Evolutionary conservation across 1,140 invertebrate species (phyloP), one percentile per base, ranked within the genome.

Genomic region (Eurytemora carolleeae): DNA sequence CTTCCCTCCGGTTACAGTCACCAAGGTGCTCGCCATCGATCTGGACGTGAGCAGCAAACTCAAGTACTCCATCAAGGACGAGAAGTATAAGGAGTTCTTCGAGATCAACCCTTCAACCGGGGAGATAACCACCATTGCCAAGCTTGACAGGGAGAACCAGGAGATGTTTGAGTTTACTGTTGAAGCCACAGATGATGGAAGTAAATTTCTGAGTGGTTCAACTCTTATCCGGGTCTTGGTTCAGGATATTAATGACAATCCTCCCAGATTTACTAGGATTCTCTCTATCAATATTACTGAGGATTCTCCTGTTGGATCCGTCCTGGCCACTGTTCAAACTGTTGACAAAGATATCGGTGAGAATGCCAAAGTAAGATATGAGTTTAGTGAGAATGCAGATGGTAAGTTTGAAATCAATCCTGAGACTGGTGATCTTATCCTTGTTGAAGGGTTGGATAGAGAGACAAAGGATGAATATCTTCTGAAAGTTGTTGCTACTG

Each of bases 231-330:
- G 7, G 7, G 31, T 44, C 31, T 16, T n/a, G 23, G 80, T 96
- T 17, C 70, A 84, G 18, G 90, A 96, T 69, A 90, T 90, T 71
- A 96, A 97, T 73, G 92, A 97, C 71, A 94, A 94, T 72, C 86
- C 87, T 15, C 91, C 92, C 0, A 77, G 85, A 63, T 97, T 97
- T 70, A 93, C 89, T 0, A 74, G 89, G 55, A 72, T 94, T 0
- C 95, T 93, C 70, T 90, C 85, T 68, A 86, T 90, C 0, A 93
- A 93, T 69, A 87, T 98, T 0, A 93, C 90, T 0, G 94, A 98
- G 76, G 95, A 98, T 73, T 81, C 87, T 0, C 85, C 87, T 65
- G 79, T 93, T 53, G 91, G 88, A 1, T 84, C 87, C 1, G 93
- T 94, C 72, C 86, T 98, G 0, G 86, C 96, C 57, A 80, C 79